phyloP scores from a whole-genome alignment of 2,113 vertebrate genomes.

The Tursiops truncatus region DNA sequence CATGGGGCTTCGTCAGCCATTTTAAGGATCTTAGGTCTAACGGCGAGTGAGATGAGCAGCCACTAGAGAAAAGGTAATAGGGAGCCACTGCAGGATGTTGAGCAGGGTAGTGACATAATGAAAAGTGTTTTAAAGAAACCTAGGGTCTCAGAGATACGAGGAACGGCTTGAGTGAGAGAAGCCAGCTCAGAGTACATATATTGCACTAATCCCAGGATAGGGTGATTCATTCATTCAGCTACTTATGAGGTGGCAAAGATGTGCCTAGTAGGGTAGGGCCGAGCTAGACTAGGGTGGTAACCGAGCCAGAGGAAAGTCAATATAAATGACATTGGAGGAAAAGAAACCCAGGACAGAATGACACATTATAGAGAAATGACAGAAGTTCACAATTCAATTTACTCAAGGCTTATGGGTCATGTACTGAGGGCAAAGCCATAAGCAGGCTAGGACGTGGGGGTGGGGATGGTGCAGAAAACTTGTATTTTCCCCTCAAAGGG shows the following conservation, averaged over 20 bases:
- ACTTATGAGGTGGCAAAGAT: conserved; percentile 31
- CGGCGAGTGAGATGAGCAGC: background rate
- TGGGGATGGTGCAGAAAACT: background rate
- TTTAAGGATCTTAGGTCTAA: conserved; percentile 48
- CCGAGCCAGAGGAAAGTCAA: conserved; percentile 39
- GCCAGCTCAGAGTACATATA: background rate
- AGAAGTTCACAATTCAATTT: conserved; percentile 46
- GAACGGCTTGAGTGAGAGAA: conserved; percentile 3
- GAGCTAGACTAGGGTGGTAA: conserved; percentile 1
- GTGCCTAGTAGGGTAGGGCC: background rate
- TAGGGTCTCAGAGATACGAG: background rate
- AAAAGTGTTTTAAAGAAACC: conserved; percentile 17
- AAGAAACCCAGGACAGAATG: conserved; percentile 11
- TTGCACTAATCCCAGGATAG: background rate
- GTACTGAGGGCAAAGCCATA: conserved; percentile 28
- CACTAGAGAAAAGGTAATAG: conserved; percentile 41
- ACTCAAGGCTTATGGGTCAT: conserved; percentile 52
- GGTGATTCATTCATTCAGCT: conserved; percentile 45
- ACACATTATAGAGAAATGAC: conserved; percentile 52
- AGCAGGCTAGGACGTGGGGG: background rate
- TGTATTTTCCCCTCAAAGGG: conserved; percentile 1
- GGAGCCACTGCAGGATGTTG: background rate
- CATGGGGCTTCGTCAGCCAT: background rate
- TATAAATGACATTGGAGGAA: conserved; percentile 41
- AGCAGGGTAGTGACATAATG: conserved; percentile 11